Evolutionary conservation across 1,140 invertebrate genomes (phyloP).

Genomic region (Trinorchestia longiramus): DNA sequence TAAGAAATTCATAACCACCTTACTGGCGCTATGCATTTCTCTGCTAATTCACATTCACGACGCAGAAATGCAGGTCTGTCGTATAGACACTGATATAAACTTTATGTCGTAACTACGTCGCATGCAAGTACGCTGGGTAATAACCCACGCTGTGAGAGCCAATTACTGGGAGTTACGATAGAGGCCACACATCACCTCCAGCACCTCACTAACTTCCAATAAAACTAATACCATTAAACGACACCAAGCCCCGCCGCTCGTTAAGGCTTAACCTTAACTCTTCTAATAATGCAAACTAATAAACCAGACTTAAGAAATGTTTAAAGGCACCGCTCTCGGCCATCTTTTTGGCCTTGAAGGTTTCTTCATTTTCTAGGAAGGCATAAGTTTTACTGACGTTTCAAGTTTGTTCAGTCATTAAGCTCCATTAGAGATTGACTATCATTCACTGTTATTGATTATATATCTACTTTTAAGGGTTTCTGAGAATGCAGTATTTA

Average conservation of each 20-base stretch:
- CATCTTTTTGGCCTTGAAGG: not conserved
- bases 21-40: too few species aligned
- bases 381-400: not conserved
- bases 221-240: not conserved
- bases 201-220: not conserved
- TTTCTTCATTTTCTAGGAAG: not conserved
- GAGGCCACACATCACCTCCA: not conserved
- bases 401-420: not conserved
- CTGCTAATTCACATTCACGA: too few species aligned
- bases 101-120: not conserved
- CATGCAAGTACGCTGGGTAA: not conserved
- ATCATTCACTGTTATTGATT: too few species aligned
- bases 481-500: too few species aligned
- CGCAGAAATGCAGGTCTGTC: too few species aligned
- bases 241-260: not conserved
- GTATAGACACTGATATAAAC: not conserved
- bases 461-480: too few species aligned
- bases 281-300: not conserved
- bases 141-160: not conserved
- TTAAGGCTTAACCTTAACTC: conserved; percentile 8
- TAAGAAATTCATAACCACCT: too few species aligned
- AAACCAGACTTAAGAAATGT: not conserved
- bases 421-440: too few species aligned
- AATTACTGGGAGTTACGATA: not conserved
- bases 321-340: not conserved